Evolutionary conservation across 2,888 invertebrate genomes (phyloP).

Genomic region (Lepas anatifera): DNA sequence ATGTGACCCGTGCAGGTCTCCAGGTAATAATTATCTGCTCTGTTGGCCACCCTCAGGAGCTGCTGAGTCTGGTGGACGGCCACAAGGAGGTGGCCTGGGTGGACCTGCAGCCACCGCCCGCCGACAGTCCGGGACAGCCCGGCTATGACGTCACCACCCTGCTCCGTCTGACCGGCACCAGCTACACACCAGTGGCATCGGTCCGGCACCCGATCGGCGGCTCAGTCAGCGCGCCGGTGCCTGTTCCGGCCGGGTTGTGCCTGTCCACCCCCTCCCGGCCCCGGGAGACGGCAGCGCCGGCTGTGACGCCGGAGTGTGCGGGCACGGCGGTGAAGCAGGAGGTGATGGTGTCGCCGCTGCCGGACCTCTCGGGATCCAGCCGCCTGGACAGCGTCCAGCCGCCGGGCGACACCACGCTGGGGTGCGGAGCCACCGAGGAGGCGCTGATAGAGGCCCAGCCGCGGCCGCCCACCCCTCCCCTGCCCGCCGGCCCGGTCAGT

Average conservation of each 20-base stretch:
- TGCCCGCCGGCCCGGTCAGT: too few relatives aligned
- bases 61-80: background rate
- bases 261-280: background rate
- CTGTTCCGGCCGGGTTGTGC: too few relatives aligned
- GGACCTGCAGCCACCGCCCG: background rate
- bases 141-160: conserved; percentile 1
- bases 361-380: background rate
- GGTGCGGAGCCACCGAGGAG: background rate
- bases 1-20: too few relatives aligned
- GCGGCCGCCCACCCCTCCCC: background rate
- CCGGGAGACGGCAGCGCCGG: background rate
- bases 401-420: background rate
- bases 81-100: conserved; percentile 10
- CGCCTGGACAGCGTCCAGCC: background rate
- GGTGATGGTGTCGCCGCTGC: background rate
- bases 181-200: background rate
- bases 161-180: background rate
- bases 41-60: background rate
- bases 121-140: conserved; percentile 6
- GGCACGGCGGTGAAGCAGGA: background rate
- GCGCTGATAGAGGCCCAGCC: background rate
- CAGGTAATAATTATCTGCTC: background rate
- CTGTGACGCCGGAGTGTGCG: background rate
- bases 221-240: background rate
- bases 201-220: background rate